These are phyloP conservation scores for Lophius piscatorius DNA, from an alignment of 2,113 vertebrate genomes.

Conservation along the genomic window DNA sequence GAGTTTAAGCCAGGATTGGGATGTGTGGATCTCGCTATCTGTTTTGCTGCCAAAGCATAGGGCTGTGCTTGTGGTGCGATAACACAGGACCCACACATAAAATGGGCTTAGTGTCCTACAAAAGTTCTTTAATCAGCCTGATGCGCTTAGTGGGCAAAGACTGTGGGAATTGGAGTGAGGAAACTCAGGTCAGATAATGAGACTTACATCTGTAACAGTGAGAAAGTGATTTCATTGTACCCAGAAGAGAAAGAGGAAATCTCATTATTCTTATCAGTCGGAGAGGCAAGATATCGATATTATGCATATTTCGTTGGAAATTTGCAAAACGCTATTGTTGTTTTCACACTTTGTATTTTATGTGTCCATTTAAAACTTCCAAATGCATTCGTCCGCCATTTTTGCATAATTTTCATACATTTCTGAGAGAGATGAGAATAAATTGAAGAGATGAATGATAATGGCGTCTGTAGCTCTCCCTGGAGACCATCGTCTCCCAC, in stretches of 20 bases:
- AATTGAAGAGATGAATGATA: slow-evolving; percentile 78
- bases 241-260: slow-evolving; percentile 61
- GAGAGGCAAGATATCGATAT: slow-evolving; percentile 67
- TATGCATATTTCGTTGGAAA: slow-evolving; percentile 71
- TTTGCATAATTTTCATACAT: slow-evolving; percentile 42
- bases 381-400: slow-evolving; percentile 40
- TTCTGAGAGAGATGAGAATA: slow-evolving; percentile 64
- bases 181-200: slow-evolving; percentile 77
- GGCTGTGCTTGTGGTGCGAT: slow-evolving; percentile 59
- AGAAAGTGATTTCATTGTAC: slow-evolving; percentile 70
- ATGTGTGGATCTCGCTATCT: slow-evolving; percentile 55
- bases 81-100: slow-evolving; percentile 54
- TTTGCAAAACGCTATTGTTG: slow-evolving; percentile 52
- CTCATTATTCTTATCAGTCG: slow-evolving; percentile 78
- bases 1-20: slow-evolving; percentile 41
- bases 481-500: slow-evolving; percentile 47
- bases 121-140: slow-evolving; percentile 75
- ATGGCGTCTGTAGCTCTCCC: slow-evolving; percentile 61
- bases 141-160: slow-evolving; percentile 73
- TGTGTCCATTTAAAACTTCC: slow-evolving; percentile 52
- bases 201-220: slow-evolving; percentile 73
- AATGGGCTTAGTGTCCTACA: slow-evolving; percentile 66
- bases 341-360: slow-evolving; percentile 29
- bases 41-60: slow-evolving; percentile 49
- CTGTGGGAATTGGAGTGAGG: slow-evolving; percentile 71